Percentiles rank a stretch among this genome's conserved stretches.
These are phyloP conservation scores for Nothobranchius kuhntae DNA, from an alignment of 2,113 vertebrate species.

Conservation along the genomic window DNA sequence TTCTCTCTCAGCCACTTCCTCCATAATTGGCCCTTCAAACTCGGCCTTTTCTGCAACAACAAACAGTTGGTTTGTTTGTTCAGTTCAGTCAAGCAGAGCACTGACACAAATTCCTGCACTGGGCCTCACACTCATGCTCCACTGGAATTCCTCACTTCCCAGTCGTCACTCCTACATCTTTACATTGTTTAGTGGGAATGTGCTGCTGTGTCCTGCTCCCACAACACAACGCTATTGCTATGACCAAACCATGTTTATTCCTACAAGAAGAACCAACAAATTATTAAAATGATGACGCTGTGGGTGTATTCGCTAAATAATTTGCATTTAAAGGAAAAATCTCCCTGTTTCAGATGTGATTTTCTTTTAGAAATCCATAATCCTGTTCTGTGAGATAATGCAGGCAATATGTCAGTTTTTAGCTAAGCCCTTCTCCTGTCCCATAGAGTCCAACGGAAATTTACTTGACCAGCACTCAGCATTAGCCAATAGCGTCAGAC, in stretches of 20 bases:
- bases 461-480: too few species aligned
- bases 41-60: slow-evolving; percentile 48
- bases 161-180: slow-evolving; percentile 58
- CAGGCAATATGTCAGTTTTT: too few species aligned
- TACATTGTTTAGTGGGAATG: slow-evolving; percentile 44
- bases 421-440: too few species aligned
- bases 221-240: slow-evolving; percentile 41
- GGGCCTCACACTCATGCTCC: slow-evolving; percentile 48
- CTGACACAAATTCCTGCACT: slow-evolving; percentile 46
- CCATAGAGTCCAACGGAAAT: too few species aligned
- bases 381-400: too few species aligned
- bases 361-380: too few species aligned
- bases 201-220: slow-evolving; percentile 53
- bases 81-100: slow-evolving; percentile 47
- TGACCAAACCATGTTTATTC: slow-evolving; percentile 5
- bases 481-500: too few species aligned
- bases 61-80: slow-evolving; percentile 70
- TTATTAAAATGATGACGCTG: too few species aligned
- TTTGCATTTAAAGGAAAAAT: too few species aligned
- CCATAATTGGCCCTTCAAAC: slow-evolving; percentile 36
- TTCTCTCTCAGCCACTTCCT: slow-evolving; percentile 51
- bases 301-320: too few species aligned
- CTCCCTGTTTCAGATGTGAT: too few species aligned
- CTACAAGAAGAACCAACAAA: background rate
- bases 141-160: slow-evolving; percentile 64